Base-by-base conservation (phyloP, 2,888 invertebrate species). In the Prosapia bicincta region DNA sequence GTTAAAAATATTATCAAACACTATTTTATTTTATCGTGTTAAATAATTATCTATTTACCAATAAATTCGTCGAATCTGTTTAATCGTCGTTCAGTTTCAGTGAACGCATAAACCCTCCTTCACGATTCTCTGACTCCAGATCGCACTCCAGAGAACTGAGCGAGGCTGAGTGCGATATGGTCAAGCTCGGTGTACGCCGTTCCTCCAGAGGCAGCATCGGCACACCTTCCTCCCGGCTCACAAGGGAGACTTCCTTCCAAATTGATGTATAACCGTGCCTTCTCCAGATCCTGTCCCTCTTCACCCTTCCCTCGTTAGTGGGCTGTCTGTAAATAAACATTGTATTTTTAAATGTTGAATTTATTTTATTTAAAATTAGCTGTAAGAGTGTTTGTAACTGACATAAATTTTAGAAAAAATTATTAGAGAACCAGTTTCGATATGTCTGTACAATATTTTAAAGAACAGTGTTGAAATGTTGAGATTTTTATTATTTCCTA, bases 31-130 rank as follows among this genome's bases (percentile, higher is more conserved):
- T 26, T 2, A 13, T 23, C 25, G 15, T 67, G 67, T 67, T 13
- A 67, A 15, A 26, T 5, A 7, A 9, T 25, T 1, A 23, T 67
- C 13, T 15, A 67, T 15, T 23, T 3, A 2, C 15, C 1, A n/a
- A 24, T 24, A 3, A 15, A 67, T 26, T 24, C 20, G 26, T 67
- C 24, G 69, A 28, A 26, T 20, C 26, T 30, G 69, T 6, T 69
- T 28, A 20, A 30, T 30, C 66, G 20, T 66, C 91, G 86, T 91
- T 90, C 82, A 92, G 91, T 85, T 93, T 92, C 89, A 92, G 91
- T 88, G 93, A 93, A 83, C 91, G 92, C 85, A 92, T 93, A 83
- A 92, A 95, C 87, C 95, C 94, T 83, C 94, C 95, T 83, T 91
- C 92, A 83, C 91, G 94, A 80, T 95, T 95, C 89, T 93, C 94